A percentile compares a stretch with the other conserved stretches of the same genome.
These are phyloP conservation scores for Cataglyphis albicans DNA, from an alignment of 2,888 invertebrate genomes.

Conservation along the genomic window DNA sequence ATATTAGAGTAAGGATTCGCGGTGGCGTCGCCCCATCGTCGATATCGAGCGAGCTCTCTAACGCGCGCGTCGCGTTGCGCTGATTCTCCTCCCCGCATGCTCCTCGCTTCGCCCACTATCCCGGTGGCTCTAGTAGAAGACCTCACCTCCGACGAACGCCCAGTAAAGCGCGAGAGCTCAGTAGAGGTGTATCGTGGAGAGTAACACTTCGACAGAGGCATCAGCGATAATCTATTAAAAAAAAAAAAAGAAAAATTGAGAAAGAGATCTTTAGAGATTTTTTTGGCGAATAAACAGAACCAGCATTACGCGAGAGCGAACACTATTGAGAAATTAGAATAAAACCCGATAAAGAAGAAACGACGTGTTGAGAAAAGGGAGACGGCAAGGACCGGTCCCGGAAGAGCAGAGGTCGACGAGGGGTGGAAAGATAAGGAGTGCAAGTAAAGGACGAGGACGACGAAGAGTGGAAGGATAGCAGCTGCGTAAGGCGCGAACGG, in stretches of 20 bases:
- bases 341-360: not conserved
- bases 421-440: not conserved
- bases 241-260: not conserved
- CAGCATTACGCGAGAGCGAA: not conserved
- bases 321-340: not conserved
- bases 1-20: conserved; percentile 41
- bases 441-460: conserved; percentile 30
- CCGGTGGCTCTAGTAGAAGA: conserved; percentile 41
- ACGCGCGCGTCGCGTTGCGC: conserved; percentile 75
- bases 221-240: not conserved
- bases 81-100: conserved; percentile 44
- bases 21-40: conserved; percentile 34
- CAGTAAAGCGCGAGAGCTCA: conserved; percentile 79
- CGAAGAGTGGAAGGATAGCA: conserved; percentile 67
- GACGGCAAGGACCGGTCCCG: conserved; percentile 27
- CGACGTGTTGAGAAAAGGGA: not conserved
- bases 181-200: conserved; percentile 61
- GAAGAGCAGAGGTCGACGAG: conserved; percentile 22
- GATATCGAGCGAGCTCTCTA: conserved; percentile 79
- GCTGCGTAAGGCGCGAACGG: conserved; percentile 54
- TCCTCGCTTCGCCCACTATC: conserved; percentile 24
- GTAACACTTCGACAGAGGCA: conserved; percentile 1
- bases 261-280: too few relatives aligned
- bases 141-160: conserved; percentile 62
- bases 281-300: not conserved